Evolutionary conservation across 2,888 invertebrate species (phyloP), one percentile per base, ranked within the genome.

Genomic region (Cheilosia vulpina): DNA sequence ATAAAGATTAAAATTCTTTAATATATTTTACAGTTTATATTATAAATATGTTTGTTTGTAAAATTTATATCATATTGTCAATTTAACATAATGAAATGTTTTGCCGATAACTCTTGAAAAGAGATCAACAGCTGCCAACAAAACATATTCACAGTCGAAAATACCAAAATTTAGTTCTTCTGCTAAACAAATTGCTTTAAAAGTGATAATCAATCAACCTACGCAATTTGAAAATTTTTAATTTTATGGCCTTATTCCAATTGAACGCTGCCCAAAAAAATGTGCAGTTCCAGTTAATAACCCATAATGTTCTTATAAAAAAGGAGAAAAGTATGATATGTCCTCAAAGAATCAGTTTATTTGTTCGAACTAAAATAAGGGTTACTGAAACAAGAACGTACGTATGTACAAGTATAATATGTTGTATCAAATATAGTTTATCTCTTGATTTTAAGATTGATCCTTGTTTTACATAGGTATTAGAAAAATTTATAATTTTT

Each of bases 401-500:
- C 69, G 19, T 78, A 85, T 85, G 80, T 85, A 85, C 85, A 85
- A 81, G 81, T 85, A 81, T 85, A 85, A 79, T 85, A 68, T 76
- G 68, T 85, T 77, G 85, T 85, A 85, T 85, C 85, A 85, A 85
- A 85, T 85, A 85, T 85, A 85, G 81, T 85, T 85, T 85, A 77
- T 85, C 81, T 85, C 81, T 80, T 85, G 85, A 80, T 81, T 85
- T 78, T 71, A 77, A 85, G 80, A 85, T 85, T 85, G 85, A 85
- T 85, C 85, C 85, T 85, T 85, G 85, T 85, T 85, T 85, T 85
- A 85, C 85, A 85, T 68, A 21, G 21, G 21, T 21, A 66, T 80
- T 72, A 85, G 81, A 81, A 77, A 76, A 76, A 72, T 76, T 80
- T 80, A 57, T 85, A 63, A 79, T 75, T 79, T 84, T 82, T 66